Evolutionary conservation across 2,113 vertebrate species (phyloP).

Genomic region (Tapirus terrestris): DNA sequence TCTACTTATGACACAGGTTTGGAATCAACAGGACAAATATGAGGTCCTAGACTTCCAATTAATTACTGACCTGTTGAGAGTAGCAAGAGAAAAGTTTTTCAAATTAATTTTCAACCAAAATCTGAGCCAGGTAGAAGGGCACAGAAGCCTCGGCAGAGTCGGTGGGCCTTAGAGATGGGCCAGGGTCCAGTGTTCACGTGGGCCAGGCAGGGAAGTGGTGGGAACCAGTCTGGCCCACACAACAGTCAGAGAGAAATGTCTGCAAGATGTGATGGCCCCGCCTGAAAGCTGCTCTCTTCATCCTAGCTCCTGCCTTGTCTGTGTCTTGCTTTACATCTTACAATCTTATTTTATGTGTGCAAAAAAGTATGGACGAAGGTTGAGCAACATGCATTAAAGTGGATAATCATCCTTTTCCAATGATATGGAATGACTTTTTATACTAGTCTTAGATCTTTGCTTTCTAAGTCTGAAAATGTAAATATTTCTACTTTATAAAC

Average conservation of each 20-base stretch:
- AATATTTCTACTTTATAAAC: not conserved
- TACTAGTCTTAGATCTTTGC: not conserved
- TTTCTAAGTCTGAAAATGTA: not conserved
- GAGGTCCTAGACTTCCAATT: not conserved
- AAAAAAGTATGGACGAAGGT: not conserved
- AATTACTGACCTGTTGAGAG: not conserved
- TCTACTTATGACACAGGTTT: not conserved
- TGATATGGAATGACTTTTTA: no score
- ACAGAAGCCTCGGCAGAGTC: no score
- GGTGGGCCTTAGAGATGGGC: not conserved
- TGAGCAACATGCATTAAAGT: not conserved
- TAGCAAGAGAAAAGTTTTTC: not conserved
- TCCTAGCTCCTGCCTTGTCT: no score
- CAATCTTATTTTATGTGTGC: not conserved
- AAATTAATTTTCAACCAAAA: not conserved
- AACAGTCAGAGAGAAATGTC: not conserved
- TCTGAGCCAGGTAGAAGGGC: not conserved
- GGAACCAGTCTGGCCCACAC: fast-evolving
- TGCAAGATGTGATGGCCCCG: fast-evolving
- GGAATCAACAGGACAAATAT: not conserved
- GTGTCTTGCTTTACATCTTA: no score
- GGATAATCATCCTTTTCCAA: not conserved
- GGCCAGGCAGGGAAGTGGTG: not conserved
- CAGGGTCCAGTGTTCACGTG: not conserved
- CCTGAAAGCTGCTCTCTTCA: not conserved